Evolutionary conservation across 2,113 vertebrate species (phyloP), one percentile per base, ranked within the genome.

Genomic region (Amphilophus citrinellus): DNA sequence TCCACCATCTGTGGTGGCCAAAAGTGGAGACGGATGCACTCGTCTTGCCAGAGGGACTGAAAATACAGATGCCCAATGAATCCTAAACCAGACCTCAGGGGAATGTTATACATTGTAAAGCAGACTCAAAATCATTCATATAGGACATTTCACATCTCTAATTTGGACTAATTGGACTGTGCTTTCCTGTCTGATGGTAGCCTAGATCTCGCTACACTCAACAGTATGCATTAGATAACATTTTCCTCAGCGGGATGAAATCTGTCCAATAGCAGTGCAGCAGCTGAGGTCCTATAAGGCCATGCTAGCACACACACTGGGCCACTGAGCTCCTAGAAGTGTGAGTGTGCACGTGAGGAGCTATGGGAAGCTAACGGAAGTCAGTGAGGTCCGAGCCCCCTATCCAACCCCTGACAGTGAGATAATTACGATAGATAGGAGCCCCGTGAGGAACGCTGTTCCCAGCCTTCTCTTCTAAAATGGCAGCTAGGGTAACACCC

Each of bases 401-500:
- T 75, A 90, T 89, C 90, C 92, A 91, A 93, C 88, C 91, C 91
- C 93, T 87, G 92, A 91, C 89, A 61, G 79, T 50, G 91, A 93
- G 93, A 94, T 95, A 94, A 94, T 94, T 93, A 81, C 83, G 86
- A 93, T 61, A 91, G 94, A 92, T 89, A 86, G 86, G 47, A 88
- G 79, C 91, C 91, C 82, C 88, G 18, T 4, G 88, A 86, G 91
- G 89, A 85, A 35, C 44, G 0, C 66, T 50, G 90, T 82, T 91
- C 91, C 90, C 85, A 85, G 81, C 85, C 79, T 85, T 77, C 87
- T 92, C 83, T 57, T 93, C 91, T 90, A 92, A 94, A 91, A 93
- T 86, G 90, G 93, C 91, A 94, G 93, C 93, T 90, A 94, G 93
- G 92, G 88, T 92, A 95, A 88, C 92, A 93, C 91, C 94, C 92